Base-by-base conservation (phyloP, 2,888 invertebrate genomes). In the Tetranychus piercei region DNA sequence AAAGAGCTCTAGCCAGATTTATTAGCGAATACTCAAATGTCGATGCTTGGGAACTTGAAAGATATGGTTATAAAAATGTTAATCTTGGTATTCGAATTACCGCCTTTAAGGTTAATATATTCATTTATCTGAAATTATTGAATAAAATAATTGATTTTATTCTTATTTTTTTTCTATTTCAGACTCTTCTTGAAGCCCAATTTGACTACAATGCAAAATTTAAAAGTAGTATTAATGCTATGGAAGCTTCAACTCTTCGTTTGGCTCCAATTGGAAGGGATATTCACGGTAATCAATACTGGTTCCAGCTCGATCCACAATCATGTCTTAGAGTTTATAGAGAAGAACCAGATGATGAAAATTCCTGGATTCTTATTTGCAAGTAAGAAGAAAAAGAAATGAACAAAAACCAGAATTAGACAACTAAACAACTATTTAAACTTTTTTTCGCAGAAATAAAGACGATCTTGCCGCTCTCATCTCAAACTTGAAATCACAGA, bases 291-390 rank as follows among this genome's bases (percentile, higher is more conserved):
- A 87, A 91, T 82, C 87, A 90, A 7, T 99, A 99, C 83, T 99
- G 97, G 95, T 88, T 90, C 80, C 92, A 95, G 80, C 87, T 90
- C 75, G 93, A 96, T 82, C 88, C 89, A 77, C 89, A 90, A 76
- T 89, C 91, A 80, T 93, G 94, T 83, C 85, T 97, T 77, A 87
- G 93, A 78, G 88, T 99, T 72, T 99, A 94, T 83, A 89, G 90
- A 81, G 97, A 97, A 83, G 94, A 97, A 81, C 87, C 90, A 78
- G 96, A 97, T 83, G 96, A 97, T 81, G 94, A 96, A 82, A 91
- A 73, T 65, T 74, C 91, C 18, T 95, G 94, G 94, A 88, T 90
- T 81, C 86, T 94, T 71, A 23, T 66, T 70, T 74, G 67, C 65
- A 73, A 55, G 73, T 73, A 73, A 23, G 45, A 55, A 22, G 20